phyloP scores from a whole-genome alignment of 2,888 invertebrate species.

The Pharmacophagus antenor region DNA sequence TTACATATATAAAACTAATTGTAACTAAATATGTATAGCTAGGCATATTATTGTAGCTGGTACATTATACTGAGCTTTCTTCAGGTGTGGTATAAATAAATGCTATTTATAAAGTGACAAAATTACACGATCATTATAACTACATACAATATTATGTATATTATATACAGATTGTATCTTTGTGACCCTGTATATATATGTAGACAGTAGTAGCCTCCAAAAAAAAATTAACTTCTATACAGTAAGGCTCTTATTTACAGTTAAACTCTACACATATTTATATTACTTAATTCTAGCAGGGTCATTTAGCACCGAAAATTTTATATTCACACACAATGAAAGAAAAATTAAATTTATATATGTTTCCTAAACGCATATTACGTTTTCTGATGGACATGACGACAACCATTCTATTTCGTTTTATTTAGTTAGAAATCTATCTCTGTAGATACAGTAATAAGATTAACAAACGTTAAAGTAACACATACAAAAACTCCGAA shows the following conservation, averaged over 20 bases:
- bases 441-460: too few relatives aligned
- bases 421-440: too few relatives aligned
- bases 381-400: too few relatives aligned
- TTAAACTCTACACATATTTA: slow-evolving; percentile 45
- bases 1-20: slow-evolving; percentile 34
- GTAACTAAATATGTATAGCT: slow-evolving; percentile 31
- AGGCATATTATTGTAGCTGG: slow-evolving; percentile 41
- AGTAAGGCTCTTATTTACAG: slow-evolving; percentile 60
- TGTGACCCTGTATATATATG: slow-evolving; percentile 68
- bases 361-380: not conserved
- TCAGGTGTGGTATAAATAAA: slow-evolving; percentile 77
- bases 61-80: slow-evolving; percentile 69
- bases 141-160: slow-evolving; percentile 54
- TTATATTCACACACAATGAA: slow-evolving; percentile 34
- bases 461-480: too few relatives aligned
- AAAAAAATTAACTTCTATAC: slow-evolving; percentile 55
- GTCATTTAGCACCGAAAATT: slow-evolving; percentile 66
- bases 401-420: too few relatives aligned
- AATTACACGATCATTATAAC: slow-evolving; percentile 38
- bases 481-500: slow-evolving; percentile 12
- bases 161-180: slow-evolving; percentile 59
- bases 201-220: slow-evolving; percentile 67
- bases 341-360: slow-evolving; percentile 30
- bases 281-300: slow-evolving; percentile 48
- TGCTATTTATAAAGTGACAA: slow-evolving; percentile 50